Evolutionary conservation across 2,797 vertebrate species (phyloP), one percentile per base, ranked within the genome.

Genomic region (Sparidentex hasta): DNA sequence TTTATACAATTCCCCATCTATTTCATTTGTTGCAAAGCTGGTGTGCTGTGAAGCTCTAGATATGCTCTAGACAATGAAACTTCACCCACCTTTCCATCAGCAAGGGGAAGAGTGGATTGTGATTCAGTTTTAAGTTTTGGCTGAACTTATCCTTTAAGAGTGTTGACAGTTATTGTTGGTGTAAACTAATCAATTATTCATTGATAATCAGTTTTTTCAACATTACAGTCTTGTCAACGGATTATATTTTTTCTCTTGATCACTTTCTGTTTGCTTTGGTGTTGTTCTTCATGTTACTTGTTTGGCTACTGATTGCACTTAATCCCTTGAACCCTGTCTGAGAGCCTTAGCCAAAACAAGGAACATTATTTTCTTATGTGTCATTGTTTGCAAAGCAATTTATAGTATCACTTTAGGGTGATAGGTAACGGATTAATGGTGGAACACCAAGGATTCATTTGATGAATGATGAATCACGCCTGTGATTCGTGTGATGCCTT

Each of bases 391-490:
- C 52, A 23, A 52, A 78, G 59, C 41, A 38, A 27, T n/a, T 61
- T 7, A 74, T 44, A 76, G 29, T 62, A 17, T 59, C 21, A 59
- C n/a, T 73, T 57, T 21, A 17, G 43, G 16, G 56, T 41, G 50
- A 29, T 66, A 44, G 66, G 50, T 54, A 43, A 33, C 29, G 69
- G 76, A 70, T 85, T 50, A 69, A 47, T 70, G 58, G 33, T 23
- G 29, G 54, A 47, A 67, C 61, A 77, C 51, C 38, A 17, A 50
- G 54, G 75, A 66, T 86, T 74, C 33, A 73, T 75, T 43, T 78
- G 44, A 58, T 55, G 63, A 81, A 66, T 74, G 57, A 82, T 56
- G 17, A 74, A 70, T 70, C 50, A 62, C 3, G 2, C 44, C 20
- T 57, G 21, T 57, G 58, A 65, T 70, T 59, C 11, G 13, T 43